These are phyloP conservation scores for Henricia sp. DNA, from an alignment of 53 echinoderm and acorn worm genomes.

Conservation along the genomic window DNA sequence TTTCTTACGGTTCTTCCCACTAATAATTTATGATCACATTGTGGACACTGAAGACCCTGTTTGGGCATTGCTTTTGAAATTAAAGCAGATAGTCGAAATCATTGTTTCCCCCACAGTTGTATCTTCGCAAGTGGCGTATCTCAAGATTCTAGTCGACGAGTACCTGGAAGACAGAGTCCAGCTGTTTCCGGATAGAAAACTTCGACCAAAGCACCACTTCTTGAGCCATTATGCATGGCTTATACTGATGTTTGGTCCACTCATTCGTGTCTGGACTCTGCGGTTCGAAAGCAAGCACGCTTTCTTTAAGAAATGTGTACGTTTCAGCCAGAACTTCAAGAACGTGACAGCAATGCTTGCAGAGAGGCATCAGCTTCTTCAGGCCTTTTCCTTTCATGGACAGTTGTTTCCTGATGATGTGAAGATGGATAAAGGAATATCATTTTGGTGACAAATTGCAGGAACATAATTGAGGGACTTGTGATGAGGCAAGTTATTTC, in stretches of 20 bases:
- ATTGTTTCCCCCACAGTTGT: constrained; percentile 64
- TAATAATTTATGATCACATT: constrained; percentile 52
- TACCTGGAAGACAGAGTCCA: constrained; percentile 59
- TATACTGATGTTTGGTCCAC: constrained; percentile 63
- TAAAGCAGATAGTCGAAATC: constrained; percentile 69
- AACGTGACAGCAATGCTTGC: constrained; percentile 72
- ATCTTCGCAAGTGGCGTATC: constrained; percentile 53
- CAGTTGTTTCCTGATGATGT: constrained; percentile 51
- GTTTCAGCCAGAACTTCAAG: constrained; percentile 62
- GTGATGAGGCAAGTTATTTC: no score
- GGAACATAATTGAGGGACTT: no score
- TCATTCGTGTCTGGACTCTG: constrained; percentile 63
- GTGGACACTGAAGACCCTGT: constrained; percentile 64
- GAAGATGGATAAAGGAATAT: no score
- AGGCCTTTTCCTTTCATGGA: constrained; percentile 58
- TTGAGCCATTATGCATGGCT: constrained; percentile 54
- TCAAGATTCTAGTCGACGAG: constrained; percentile 66
- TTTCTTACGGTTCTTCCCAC: constrained; percentile 66
- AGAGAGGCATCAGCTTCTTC: constrained; percentile 70
- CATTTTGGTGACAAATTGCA: no score
- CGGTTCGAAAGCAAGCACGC: constrained; percentile 60
- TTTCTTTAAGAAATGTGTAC: constrained; percentile 54
- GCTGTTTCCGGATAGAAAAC: constrained; percentile 54
- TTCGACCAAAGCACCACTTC: constrained; percentile 76
- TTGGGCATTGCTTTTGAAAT: constrained; percentile 70